phyloP scores from a whole-genome alignment of 2,888 invertebrate genomes.

The Pollenia griseotomentosa region DNA sequence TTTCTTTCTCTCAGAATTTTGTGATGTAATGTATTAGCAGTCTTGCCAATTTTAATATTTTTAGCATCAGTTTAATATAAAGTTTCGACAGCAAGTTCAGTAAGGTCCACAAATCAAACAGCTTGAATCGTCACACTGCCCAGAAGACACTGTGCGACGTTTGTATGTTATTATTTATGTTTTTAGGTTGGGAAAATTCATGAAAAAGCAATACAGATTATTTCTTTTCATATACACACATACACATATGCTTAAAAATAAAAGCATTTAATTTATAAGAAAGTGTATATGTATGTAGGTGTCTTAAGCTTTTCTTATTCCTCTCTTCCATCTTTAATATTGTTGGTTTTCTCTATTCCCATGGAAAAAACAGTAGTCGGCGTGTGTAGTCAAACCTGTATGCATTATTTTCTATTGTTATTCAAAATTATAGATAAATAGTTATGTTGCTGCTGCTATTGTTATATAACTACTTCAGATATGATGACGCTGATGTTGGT shows the following conservation, averaged over 20 bases:
- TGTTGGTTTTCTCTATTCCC: not conserved
- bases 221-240: constrained; percentile 12
- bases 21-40: too few relatives aligned
- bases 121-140: too few relatives aligned
- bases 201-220: constrained; percentile 11
- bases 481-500: constrained; percentile 26
- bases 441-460: constrained; percentile 50
- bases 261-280: constrained; percentile 27
- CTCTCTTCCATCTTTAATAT: not conserved
- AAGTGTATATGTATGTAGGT: constrained; percentile 16
- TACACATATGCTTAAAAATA: not conserved
- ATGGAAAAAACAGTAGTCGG: constrained; percentile 35
- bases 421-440: constrained; percentile 60
- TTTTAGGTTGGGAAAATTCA: constrained; percentile 25
- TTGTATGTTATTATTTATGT: not conserved
- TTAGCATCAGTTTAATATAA: too few relatives aligned
- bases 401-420: constrained; percentile 55
- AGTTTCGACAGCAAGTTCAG: too few relatives aligned
- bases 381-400: not conserved
- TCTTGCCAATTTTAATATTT: too few relatives aligned
- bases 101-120: too few relatives aligned
- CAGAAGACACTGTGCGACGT: not conserved
- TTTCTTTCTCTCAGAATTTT: too few relatives aligned
- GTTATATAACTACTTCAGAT: constrained; percentile 59
- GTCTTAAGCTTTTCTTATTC: constrained; percentile 24